Evolutionary conservation across 2,888 invertebrate genomes (phyloP).

Genomic region (Drosophila histrio): DNA sequence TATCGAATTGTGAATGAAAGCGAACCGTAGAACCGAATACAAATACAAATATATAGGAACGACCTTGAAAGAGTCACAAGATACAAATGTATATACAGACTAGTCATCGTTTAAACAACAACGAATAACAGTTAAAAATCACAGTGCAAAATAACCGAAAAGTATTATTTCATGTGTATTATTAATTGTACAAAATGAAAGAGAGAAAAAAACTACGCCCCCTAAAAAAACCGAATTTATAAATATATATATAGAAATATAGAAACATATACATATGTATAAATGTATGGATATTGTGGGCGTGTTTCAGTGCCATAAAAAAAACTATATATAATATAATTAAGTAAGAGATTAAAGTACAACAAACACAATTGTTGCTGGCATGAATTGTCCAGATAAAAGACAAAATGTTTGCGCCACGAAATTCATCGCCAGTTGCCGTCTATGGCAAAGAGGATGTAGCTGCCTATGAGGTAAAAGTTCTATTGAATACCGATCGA

Average conservation of each 20-base stretch:
- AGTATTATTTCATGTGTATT: conserved; percentile 69
- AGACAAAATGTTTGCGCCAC: conserved; percentile 83
- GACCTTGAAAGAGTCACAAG: conserved; percentile 52
- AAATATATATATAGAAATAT: conserved; percentile 11
- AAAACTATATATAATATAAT: conserved; percentile 19
- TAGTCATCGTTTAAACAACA: conserved; percentile 55
- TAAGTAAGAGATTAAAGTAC: conserved; percentile 32
- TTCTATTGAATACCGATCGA: not conserved
- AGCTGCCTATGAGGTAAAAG: conserved; percentile 84
- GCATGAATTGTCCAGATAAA: conserved; percentile 44
- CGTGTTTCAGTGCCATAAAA: conserved; percentile 42
- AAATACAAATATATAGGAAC: conserved; percentile 19
- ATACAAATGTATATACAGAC: conserved; percentile 37
- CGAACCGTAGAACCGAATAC: not conserved
- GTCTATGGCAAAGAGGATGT: conserved; percentile 83
- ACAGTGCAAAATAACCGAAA: conserved; percentile 46
- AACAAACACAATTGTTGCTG: conserved; percentile 3
- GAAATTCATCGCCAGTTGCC: conserved; percentile 84
- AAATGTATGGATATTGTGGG: conserved; percentile 47
- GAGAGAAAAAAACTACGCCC: conserved; percentile 36
- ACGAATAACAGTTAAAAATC: conserved; percentile 36
- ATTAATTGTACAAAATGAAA: conserved; percentile 51
- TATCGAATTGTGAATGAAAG: not conserved
- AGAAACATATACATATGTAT: conserved; percentile 3
- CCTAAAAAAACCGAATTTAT: conserved; percentile 59